phyloP scores from a whole-genome alignment of 2,888 invertebrate species.

The Leucania comma region DNA sequence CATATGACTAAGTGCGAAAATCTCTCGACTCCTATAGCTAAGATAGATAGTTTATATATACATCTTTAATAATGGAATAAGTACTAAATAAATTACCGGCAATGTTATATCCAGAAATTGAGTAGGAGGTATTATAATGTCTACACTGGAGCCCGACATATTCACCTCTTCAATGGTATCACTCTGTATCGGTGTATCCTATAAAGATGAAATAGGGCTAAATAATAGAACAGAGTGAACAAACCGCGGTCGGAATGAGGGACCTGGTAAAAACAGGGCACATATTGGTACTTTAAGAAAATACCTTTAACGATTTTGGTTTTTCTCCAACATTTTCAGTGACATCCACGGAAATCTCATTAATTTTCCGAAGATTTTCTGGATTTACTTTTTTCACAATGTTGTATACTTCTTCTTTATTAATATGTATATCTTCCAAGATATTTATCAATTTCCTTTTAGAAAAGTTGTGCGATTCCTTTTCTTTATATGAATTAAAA shows the following conservation, averaged over 20 bases:
- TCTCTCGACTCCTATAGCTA: too few species aligned
- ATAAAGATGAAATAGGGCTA: slow-evolving; percentile 2
- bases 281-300: too few species aligned
- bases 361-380: slow-evolving; percentile 72
- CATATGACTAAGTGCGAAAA: too few species aligned
- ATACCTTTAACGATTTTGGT: slow-evolving; percentile 19
- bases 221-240: not conserved
- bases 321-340: slow-evolving; percentile 17
- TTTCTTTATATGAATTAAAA: slow-evolving; percentile 67
- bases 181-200: slow-evolving; percentile 52
- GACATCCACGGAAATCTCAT: slow-evolving; percentile 68
- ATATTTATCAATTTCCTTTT: slow-evolving; percentile 83
- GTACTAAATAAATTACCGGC: slow-evolving; percentile 49
- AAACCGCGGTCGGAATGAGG: not conserved
- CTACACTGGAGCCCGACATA: slow-evolving; percentile 62
- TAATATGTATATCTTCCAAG: slow-evolving; percentile 79
- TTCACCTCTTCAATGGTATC: slow-evolving; percentile 75
- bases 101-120: slow-evolving; percentile 79
- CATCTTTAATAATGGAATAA: not conserved
- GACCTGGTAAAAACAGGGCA: not conserved
- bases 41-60: not conserved
- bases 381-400: slow-evolving; percentile 77
- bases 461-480: slow-evolving; percentile 71
- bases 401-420: slow-evolving; percentile 73
- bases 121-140: slow-evolving; percentile 79